Evolutionary conservation across 2,888 invertebrate species (phyloP), one percentile per base, ranked within the genome.

Genomic region (Acronicta alni): DNA sequence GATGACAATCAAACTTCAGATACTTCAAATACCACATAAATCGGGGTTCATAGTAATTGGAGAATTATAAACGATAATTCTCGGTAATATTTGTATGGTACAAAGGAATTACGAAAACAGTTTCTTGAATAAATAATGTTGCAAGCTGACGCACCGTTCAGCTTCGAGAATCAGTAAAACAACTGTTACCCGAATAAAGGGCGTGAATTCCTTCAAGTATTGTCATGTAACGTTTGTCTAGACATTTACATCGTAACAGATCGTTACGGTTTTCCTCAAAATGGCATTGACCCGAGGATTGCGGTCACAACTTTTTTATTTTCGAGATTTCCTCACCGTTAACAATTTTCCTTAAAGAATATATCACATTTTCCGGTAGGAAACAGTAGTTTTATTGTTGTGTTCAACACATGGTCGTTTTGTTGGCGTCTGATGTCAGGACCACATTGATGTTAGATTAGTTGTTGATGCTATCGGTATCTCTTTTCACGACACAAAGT

Each of bases 261-360:
- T 60, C 43, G 44, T 54, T 14, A 61, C 46, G 61, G 56, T 76
- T 75, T 76, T 75, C 75, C 76, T 75, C 44, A 68, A 73, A 52
- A 68, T 18, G 75, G 17, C 63, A 62, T 53, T 73, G 68, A 76
- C 67, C 75, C 55, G 4, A 35, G 10, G 32, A 68, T 45, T 49
- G 52, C 35, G 14, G 35, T 59, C 12, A 30, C 18, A 41, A 14
- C 37, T 48, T 42, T 63, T 54, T 58, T 55, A 26, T 42, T 69
- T 59, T 12, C 1, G 39, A 45, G 23, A 17, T 64, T 49, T 53
- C 49, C 52, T 55, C 16, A n/a, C 18, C 1, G 32, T 1, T 10
- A 1, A 10, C 4, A 1, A 16, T 48, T 56, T 56, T 64, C 55
- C 59, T 54, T 20, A n/a, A 16, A 32, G 20, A n/a, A 14, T 43